Conservation (phyloP, 1,140 invertebrate species). For the Telenomus remus region DNA sequence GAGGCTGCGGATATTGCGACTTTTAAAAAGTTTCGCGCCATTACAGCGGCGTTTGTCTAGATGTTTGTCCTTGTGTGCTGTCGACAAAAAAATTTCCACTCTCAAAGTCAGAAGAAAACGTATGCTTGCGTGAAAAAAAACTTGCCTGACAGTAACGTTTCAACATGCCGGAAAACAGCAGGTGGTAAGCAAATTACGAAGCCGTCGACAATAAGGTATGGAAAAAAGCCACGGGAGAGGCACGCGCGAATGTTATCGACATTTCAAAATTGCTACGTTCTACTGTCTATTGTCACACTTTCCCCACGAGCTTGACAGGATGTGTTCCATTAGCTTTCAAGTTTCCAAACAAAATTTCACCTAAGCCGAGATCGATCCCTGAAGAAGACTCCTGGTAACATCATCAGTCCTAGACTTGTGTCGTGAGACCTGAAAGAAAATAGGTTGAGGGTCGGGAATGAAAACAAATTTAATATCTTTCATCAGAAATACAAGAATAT, state of each 20-base stretch:
- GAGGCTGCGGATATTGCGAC: conserved; percentile 13
- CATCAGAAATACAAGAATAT: conserved; percentile 76
- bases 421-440: conserved; percentile 3
- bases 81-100: conserved; percentile 3
- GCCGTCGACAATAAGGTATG: conserved; percentile 28
- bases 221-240: conserved; percentile 31
- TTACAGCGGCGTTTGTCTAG: conserved; percentile 23
- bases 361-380: conserved; percentile 17
- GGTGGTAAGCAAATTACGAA: conserved; percentile 59
- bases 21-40: conserved; percentile 32
- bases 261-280: conserved; percentile 60
- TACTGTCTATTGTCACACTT: conserved; percentile 55
- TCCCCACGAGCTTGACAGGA: conserved; percentile 24
- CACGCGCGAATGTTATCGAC: conserved; percentile 59
- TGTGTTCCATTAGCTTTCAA: conserved; percentile 20
- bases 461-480: conserved; percentile 24
- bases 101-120: conserved; percentile 23
- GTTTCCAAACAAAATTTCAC: conserved; percentile 34
- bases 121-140: conserved; percentile 17
- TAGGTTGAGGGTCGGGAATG: not conserved
- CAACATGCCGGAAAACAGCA: conserved; percentile 43
- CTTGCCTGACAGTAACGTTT: conserved; percentile 36
- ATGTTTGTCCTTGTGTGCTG: conserved; percentile 16
- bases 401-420: not conserved
- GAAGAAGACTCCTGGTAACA: conserved; percentile 9